These are phyloP conservation scores for Rhinella marina DNA, from an alignment of 2,797 vertebrate species.

Conservation along the genomic window DNA sequence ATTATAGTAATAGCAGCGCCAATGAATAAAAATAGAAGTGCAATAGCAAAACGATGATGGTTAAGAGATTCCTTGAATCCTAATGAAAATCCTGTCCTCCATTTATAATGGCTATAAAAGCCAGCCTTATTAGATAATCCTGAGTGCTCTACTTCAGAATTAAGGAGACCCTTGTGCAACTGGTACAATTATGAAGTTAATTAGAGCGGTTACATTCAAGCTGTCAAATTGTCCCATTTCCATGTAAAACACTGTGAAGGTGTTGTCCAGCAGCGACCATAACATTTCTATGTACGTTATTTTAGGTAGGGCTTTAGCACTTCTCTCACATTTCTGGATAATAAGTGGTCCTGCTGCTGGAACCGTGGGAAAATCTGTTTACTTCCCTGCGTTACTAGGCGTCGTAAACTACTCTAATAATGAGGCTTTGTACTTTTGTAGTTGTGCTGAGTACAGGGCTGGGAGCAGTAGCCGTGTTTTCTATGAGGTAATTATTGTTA, in stretches of 20 bases:
- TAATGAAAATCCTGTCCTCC: background rate
- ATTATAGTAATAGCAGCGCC: background rate
- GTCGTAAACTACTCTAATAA: conserved; percentile 47
- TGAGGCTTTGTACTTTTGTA: conserved; percentile 46
- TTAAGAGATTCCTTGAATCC: background rate
- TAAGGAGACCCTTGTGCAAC: conserved; percentile 6
- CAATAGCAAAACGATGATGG: background rate
- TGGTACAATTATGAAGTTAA: conserved; percentile 18
- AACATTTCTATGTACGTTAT: conserved; percentile 8
- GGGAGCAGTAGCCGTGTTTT: conserved; percentile 33
- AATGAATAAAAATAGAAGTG: background rate
- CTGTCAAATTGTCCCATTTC: background rate
- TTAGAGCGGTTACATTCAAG: conserved; percentile 30
- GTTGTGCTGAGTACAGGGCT: conserved; percentile 23
- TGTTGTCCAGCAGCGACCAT: conserved; percentile 30
- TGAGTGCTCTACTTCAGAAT: background rate
- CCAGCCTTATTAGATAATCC: conserved; percentile 6
- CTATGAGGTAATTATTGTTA: conserved; percentile 49
- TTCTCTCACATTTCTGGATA: conserved; percentile 50
- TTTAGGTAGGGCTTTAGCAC: conserved; percentile 20
- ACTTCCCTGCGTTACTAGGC: conserved; percentile 25
- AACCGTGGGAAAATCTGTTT: conserved; percentile 49
- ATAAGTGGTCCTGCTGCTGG: conserved; percentile 51
- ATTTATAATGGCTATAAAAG: background rate
- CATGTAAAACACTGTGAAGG: background rate